Conservation (phyloP, 2,797 vertebrate genomes). For the Ciconia nigra region DNA sequence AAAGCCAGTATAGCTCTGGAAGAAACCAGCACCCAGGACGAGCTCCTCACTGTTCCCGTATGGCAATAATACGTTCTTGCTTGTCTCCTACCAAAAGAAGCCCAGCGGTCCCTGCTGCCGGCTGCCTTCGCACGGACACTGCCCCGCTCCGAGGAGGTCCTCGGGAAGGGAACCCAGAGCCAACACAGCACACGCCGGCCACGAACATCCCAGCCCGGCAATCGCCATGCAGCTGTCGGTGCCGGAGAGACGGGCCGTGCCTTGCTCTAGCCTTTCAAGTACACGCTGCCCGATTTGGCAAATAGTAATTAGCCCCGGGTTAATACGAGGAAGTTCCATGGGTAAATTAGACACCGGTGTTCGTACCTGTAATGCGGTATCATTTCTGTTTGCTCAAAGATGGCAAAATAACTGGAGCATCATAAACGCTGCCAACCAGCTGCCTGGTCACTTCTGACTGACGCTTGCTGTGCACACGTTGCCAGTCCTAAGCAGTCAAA, state of each 20-base stretch:
- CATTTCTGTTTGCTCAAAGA: neutral
- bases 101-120: neutral
- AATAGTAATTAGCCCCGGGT: neutral
- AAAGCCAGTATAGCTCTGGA: neutral
- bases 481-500: neutral
- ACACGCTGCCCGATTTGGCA: neutral
- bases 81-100: neutral
- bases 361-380: accelerated
- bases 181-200: accelerated
- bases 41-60: neutral
- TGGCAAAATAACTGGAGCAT: neutral
- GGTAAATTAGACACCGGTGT: no score
- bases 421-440: accelerated
- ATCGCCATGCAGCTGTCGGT: accelerated
- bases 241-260: neutral
- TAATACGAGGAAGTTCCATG: neutral
- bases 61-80: no score
- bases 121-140: neutral
- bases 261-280: neutral
- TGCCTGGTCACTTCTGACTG: neutral
- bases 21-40: neutral
- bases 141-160: neutral
- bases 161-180: neutral
- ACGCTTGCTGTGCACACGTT: accelerated
- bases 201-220: neutral